Conservation (phyloP, 2,113 vertebrate species). For the Barbus barbus region DNA sequence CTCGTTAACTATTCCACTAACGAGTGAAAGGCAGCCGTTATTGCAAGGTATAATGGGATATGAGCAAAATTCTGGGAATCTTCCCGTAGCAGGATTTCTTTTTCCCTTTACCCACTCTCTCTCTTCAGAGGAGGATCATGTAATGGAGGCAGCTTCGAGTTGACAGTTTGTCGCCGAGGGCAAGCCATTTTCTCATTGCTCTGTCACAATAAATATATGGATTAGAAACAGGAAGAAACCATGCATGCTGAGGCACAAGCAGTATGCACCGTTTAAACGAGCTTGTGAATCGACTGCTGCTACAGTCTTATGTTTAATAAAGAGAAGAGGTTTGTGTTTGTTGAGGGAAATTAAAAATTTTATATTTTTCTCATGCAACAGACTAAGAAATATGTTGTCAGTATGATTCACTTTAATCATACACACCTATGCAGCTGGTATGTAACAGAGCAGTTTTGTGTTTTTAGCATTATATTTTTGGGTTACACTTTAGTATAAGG, state of each 20-base stretch:
- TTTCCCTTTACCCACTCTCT: conserved; percentile 7
- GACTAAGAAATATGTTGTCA: background rate
- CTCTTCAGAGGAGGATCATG: conserved; percentile 49
- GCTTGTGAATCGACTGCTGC: conserved; percentile 44
- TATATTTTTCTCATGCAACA: background rate
- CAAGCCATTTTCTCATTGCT: conserved; percentile 53
- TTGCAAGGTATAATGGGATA: conserved; percentile 27
- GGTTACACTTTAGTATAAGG: no score
- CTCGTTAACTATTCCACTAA: conserved; percentile 35
- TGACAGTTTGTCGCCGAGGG: conserved; percentile 56
- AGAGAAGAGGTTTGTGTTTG: conserved; percentile 36
- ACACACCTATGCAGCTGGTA: background rate
- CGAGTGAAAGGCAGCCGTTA: conserved; percentile 19
- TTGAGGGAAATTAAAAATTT: conserved; percentile 17
- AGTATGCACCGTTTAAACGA: conserved; percentile 34
- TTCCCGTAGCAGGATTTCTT: conserved; percentile 33
- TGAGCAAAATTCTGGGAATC: conserved; percentile 22
- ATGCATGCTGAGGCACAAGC: conserved; percentile 20
- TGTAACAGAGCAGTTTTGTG: background rate
- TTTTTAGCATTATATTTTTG: background rate
- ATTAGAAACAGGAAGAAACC: conserved; percentile 41
- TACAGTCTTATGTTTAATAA: conserved; percentile 19
- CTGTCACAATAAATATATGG: conserved; percentile 60
- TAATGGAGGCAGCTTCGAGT: conserved; percentile 56
- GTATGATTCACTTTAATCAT: background rate